Evolutionary conservation across 2,888 invertebrate species (phyloP), one percentile per base, ranked within the genome.

Genomic region (Cryptophagus acutangulus): DNA sequence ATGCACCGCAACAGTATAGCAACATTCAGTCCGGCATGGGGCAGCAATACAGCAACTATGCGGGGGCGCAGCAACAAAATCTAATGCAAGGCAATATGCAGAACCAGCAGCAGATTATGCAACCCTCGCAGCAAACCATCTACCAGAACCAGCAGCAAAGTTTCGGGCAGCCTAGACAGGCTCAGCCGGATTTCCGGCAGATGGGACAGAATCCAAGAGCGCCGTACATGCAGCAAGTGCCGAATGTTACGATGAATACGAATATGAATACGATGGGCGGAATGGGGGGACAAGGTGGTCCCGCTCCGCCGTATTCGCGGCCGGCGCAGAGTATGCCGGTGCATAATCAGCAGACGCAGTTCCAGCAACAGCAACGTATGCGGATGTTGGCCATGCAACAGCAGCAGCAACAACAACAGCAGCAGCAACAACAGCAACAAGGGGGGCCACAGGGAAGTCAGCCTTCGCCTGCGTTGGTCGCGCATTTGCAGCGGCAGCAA

Each of bases 181-280:
- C 57, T 15, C 66, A 70, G 42, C 62, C 67, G 1, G 69, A 71
- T 49, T 69, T 69, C 47, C 54, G 68, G 26, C 65, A 63, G 35
- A 65, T 70, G 66, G 55, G 57, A 2, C 66, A 67, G 43, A 55
- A 59, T 38, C 65, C 67, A 1, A 50, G 82, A 24, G 78, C 81
- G 1, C 79, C 80, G 24, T 83, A 83, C 54, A 78, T 83, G 73
- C 84, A 84, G 71, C 68, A 68, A 62, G 84, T 87, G 2, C 88
- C 89, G 1, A 90, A 89, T 64, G 89, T 89, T 1, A 87, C 88
- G 1, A 89, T 89, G 89, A 85, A 84, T 41, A 74, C 81, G 2
- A 87, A 86, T 9, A 87, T 88, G 87, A 83, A 82, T 37, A 82
- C 83, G 79, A 81, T 57, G 48, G 81, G 47, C 62, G 72, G 46